These are phyloP conservation scores for Rhagonycha fulva DNA, from an alignment of 2,888 invertebrate genomes.

Conservation along the genomic window DNA sequence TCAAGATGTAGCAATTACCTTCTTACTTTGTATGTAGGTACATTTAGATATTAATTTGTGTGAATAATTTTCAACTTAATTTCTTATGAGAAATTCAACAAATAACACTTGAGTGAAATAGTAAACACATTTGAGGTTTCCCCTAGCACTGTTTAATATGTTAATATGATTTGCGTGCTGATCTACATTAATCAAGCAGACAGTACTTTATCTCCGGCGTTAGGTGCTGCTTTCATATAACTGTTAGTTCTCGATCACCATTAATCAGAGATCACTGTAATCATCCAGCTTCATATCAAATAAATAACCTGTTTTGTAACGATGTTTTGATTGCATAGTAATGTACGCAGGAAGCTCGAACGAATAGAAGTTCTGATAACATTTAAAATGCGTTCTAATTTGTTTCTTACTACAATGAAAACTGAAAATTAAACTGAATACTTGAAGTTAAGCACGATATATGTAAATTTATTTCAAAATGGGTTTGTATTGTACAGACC, in stretches of 20 bases:
- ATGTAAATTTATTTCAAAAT: not conserved
- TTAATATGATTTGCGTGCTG: slow-evolving; percentile 50
- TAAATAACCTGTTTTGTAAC: slow-evolving; percentile 34
- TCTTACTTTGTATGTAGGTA: not conserved
- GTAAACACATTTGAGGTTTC: slow-evolving; percentile 32
- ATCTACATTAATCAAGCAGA: slow-evolving; percentile 47
- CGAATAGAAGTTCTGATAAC: slow-evolving; percentile 22
- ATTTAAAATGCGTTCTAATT: slow-evolving; percentile 10
- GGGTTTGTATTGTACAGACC: not conserved
- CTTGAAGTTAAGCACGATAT: not conserved
- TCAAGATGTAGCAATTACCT: too few relatives aligned
- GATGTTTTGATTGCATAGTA: slow-evolving; percentile 34
- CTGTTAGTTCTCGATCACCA: slow-evolving; percentile 49
- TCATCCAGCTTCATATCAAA: slow-evolving; percentile 41
- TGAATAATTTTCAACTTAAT: not conserved
- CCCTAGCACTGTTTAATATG: slow-evolving; percentile 44
- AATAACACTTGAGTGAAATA: slow-evolving; percentile 32
- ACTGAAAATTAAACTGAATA: slow-evolving; percentile 5
- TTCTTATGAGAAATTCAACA: slow-evolving; percentile 26
- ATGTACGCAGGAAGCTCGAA: slow-evolving; percentile 21
- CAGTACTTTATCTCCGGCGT: slow-evolving; percentile 44
- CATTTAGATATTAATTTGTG: not conserved
- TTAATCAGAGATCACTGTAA: slow-evolving; percentile 48
- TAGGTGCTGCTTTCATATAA: slow-evolving; percentile 37
- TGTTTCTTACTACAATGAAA: slow-evolving; percentile 13